Base-by-base conservation (phyloP, 2,113 vertebrate species). In the Sylvia atricapilla region DNA sequence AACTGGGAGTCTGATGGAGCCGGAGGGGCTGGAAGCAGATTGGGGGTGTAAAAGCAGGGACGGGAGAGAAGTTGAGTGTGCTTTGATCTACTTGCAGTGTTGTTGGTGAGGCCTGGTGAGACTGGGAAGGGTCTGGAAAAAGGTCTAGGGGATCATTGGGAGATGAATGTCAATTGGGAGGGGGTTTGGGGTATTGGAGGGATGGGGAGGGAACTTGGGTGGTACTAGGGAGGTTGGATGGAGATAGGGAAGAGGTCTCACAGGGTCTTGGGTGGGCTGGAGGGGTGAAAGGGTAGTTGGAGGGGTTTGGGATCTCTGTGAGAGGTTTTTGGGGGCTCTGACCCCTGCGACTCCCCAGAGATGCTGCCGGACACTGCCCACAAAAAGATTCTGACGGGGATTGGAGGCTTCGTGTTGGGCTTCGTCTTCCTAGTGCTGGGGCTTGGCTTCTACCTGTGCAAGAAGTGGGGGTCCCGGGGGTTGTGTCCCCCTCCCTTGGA, bases 351-450 rank as follows among this genome's bases (percentile, higher is more conserved):
- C 5, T 27, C 33, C 20, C 55, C 20, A 76, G 16, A 63, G 60
- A 13, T 77, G 49, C 49, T 12, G 0, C 8, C 2, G 0, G 67
- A 84, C 0, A 0, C 16, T 0, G 5, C 22, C 49, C 4, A 2
- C 31, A 69, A 50, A 50, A 91, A 94, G 63, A 64, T 84, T 79
- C 56, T 88, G 4, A 76, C 0, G 0, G 89, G 79, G 3, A 66
- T 84, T 1, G 31, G 68, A 24, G 50, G 63, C 27, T 88, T n/a
- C 0, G 7, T 91, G n/a, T n/a, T 84, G 44, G 74, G 79, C 10
- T 59, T 80, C 0, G 1, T 88, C 12, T 75, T 84, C 56, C 39
- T 88, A 67, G 56, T 1, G 0, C 30, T 79, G 84, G 67, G 88
- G 30, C 73, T 87, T 2, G 1, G 47, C 73, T 53, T 94, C 60